These are phyloP conservation scores for Hystrix brachyura DNA, from an alignment of 2,113 vertebrate genomes.

Conservation along the genomic window DNA sequence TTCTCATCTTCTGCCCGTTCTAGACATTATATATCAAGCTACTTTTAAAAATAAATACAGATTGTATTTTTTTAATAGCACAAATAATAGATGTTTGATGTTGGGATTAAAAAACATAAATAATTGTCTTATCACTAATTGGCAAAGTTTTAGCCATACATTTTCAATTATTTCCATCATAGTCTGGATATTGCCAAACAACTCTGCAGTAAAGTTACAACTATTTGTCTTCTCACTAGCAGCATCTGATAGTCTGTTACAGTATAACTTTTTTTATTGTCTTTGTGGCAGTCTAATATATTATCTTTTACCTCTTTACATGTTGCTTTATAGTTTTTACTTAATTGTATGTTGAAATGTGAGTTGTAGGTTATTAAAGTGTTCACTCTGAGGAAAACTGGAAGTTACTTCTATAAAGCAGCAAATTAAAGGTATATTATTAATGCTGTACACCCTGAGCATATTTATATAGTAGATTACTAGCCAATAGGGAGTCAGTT, in stretches of 20 bases:
- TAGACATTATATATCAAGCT: neutral
- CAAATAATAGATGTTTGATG: neutral
- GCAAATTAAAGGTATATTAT: neutral
- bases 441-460: neutral
- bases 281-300: neutral
- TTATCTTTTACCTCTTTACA: neutral
- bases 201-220: neutral
- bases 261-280: neutral
- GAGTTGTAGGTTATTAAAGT: neutral
- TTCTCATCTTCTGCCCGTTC: neutral
- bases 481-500: neutral
- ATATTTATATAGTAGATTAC: neutral
- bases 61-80: constrained; percentile 37
- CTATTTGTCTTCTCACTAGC: neutral
- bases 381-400: neutral
- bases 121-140: neutral
- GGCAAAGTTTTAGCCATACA: neutral
- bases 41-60: neutral
- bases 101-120: neutral
- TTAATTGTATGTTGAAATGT: neutral
- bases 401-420: neutral
- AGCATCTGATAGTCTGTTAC: neutral
- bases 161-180: neutral
- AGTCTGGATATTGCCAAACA: neutral
- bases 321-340: neutral